Evolutionary conservation across 35 echinoderm and acorn worm genomes (phyloP).

Genomic region (Lytechinus pictus): DNA sequence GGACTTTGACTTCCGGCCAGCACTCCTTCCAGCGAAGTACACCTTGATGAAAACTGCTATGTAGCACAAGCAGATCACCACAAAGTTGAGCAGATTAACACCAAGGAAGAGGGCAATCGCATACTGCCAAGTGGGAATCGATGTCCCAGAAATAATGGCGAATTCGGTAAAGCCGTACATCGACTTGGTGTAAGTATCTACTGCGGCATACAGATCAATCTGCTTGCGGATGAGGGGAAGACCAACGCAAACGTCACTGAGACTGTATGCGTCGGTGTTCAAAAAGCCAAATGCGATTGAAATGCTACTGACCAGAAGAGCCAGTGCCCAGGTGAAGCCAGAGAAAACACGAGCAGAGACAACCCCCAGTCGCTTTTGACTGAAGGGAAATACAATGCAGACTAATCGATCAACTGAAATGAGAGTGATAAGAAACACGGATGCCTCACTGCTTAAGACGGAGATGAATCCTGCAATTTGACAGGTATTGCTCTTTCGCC

Average conservation of each 20-base stretch:
- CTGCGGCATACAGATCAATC: constrained; percentile 29
- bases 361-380: constrained; percentile 46
- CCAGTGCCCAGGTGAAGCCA: constrained; percentile 54
- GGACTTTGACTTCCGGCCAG: constrained; percentile 15
- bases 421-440: constrained; percentile 69
- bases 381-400: constrained; percentile 79
- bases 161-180: neutral
- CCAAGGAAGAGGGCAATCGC: constrained; percentile 73
- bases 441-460: constrained; percentile 66
- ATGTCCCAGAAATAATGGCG: constrained; percentile 22
- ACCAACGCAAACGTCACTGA: constrained; percentile 78
- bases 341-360: constrained; percentile 36
- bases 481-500: constrained; percentile 62
- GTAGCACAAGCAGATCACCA: constrained; percentile 66
- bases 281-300: constrained; percentile 43
- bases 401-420: constrained; percentile 79
- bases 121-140: constrained; percentile 61
- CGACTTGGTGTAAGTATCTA: neutral
- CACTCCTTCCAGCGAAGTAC: constrained; percentile 8
- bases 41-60: constrained; percentile 65
- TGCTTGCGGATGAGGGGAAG: constrained; percentile 61
- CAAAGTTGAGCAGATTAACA: constrained; percentile 68
- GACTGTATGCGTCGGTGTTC: constrained; percentile 60
- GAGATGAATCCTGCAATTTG: constrained; percentile 72
- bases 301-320: constrained; percentile 47